phyloP scores from a whole-genome alignment of 2,113 vertebrate species.

The Bubo bubo region DNA sequence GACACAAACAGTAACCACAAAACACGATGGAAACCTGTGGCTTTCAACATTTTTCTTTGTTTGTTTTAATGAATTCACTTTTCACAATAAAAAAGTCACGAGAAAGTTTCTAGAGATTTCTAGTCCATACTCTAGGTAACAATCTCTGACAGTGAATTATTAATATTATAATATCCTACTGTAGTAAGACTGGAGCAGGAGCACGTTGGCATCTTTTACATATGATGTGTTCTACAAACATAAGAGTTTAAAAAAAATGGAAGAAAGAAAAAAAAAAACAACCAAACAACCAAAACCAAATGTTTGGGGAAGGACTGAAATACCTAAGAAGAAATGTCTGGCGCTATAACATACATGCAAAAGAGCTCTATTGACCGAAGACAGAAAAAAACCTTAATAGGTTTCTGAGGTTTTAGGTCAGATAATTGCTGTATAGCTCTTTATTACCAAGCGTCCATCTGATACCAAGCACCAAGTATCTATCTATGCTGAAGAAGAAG shows the following conservation, averaged over 20 bases:
- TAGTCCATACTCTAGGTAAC: background rate
- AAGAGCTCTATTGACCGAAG: background rate
- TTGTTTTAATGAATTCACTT: background rate
- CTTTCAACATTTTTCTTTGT: background rate
- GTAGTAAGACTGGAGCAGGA: background rate
- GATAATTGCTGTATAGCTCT: background rate
- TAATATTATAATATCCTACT: background rate
- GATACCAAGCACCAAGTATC: background rate
- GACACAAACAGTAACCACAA: background rate
- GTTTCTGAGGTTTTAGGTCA: background rate
- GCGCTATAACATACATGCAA: background rate
- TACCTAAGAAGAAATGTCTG: background rate
- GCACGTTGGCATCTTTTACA: background rate
- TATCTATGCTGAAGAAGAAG: background rate
- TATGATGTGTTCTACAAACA: background rate
- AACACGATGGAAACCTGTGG: accelerated
- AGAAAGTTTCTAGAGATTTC: background rate
- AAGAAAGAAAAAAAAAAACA: background rate
- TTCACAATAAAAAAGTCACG: background rate
- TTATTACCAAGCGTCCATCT: background rate
- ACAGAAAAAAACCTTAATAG: background rate
- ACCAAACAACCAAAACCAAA: background rate
- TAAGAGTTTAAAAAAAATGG: too few species aligned
- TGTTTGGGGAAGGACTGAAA: background rate
- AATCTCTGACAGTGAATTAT: background rate